Percentiles rank a stretch among this genome's conserved stretches.
These are phyloP conservation scores for Xiphorhynchus elegans DNA, from an alignment of 2,113 vertebrate genomes.

Conservation along the genomic window DNA sequence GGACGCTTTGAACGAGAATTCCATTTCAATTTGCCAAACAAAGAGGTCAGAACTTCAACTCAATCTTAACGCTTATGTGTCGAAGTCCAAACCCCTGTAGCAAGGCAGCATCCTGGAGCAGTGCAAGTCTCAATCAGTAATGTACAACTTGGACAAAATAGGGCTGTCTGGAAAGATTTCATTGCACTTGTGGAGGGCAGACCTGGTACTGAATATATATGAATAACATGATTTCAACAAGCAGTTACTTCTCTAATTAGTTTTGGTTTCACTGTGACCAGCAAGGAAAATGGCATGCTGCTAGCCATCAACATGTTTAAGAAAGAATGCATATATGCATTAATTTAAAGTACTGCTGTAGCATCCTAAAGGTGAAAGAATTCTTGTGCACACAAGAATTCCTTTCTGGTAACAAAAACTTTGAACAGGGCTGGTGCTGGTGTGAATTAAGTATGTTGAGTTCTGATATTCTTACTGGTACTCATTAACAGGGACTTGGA, in stretches of 20 bases:
- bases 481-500: background rate
- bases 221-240: background rate
- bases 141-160: background rate
- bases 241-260: background rate
- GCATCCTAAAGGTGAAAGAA: background rate
- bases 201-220: background rate
- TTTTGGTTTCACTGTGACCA: background rate
- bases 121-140: background rate
- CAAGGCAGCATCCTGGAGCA: fast-evolving
- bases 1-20: conserved; percentile 95
- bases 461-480: background rate
- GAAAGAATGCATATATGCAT: background rate
- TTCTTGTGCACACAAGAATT: background rate
- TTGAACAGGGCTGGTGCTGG: background rate
- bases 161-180: background rate
- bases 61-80: background rate
- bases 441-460: background rate
- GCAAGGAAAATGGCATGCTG: background rate
- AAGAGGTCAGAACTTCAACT: conserved; percentile 79
- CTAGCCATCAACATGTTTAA: background rate
- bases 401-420: background rate
- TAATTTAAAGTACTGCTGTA: background rate
- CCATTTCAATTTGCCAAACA: conserved; percentile 89
- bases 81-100: background rate
- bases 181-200: background rate